phyloP scores from a whole-genome alignment of 2,888 invertebrate species.

The Molorchus minor region DNA sequence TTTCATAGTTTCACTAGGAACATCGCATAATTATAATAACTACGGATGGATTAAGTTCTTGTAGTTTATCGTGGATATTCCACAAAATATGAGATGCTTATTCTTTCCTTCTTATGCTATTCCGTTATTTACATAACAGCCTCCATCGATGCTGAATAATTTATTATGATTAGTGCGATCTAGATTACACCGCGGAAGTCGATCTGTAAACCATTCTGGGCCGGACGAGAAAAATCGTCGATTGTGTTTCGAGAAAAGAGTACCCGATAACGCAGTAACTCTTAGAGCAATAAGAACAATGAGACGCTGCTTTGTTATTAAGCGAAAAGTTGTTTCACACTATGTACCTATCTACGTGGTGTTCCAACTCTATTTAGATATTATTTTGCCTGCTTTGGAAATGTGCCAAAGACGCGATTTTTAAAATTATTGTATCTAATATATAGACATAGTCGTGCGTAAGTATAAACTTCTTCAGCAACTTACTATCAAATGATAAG shows the following conservation, averaged over 20 bases:
- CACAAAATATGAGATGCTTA: background rate
- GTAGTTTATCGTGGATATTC: too few species aligned
- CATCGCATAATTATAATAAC: too few species aligned
- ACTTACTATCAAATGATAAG: too few species aligned
- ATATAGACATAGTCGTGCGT: too few species aligned
- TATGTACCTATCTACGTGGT: slow-evolving; percentile 37
- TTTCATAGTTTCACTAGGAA: too few species aligned
- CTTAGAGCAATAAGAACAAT: slow-evolving; percentile 26
- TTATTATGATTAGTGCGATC: slow-evolving; percentile 40
- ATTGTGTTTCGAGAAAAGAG: slow-evolving; percentile 23
- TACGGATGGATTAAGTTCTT: too few species aligned
- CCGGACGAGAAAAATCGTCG: slow-evolving; percentile 13
- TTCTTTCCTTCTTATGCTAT: slow-evolving; percentile 13
- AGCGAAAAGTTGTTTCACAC: slow-evolving; percentile 41
- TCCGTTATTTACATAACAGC: slow-evolving; percentile 38
- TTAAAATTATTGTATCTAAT: too few species aligned
- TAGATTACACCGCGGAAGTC: slow-evolving; percentile 39
- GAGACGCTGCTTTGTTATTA: slow-evolving; percentile 21
- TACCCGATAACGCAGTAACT: slow-evolving; percentile 15
- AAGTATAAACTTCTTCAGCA: too few species aligned
- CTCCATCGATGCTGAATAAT: slow-evolving; percentile 38
- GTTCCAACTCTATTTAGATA: too few species aligned
- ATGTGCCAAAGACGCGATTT: too few species aligned
- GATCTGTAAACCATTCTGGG: slow-evolving; percentile 27
- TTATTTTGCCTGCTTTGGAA: too few species aligned